Evolutionary conservation across 1,140 invertebrate genomes (phyloP).

Genomic region (Hycleus cichorii): DNA sequence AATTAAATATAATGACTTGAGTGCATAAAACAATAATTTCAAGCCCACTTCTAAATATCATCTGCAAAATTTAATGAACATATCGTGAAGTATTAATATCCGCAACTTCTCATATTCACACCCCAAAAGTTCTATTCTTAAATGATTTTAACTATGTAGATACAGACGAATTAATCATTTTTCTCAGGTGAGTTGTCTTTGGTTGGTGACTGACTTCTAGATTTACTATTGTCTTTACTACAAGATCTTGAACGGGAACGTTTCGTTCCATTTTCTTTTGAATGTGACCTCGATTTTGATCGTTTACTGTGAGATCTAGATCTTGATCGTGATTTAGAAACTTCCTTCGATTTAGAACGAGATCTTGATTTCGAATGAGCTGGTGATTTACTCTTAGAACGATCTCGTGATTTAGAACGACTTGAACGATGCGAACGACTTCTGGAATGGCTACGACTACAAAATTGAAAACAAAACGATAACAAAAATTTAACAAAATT

Average conservation of each 20-base stretch:
- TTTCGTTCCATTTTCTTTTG: conserved; percentile 18
- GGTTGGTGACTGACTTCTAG: conserved; percentile 24
- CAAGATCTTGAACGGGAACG: conserved; percentile 18
- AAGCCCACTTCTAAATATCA: too few relatives aligned
- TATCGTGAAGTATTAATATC: too few relatives aligned
- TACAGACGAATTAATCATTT: conserved; percentile 9
- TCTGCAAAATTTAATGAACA: too few relatives aligned
- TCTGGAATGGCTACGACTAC: conserved; percentile 52
- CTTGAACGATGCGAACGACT: conserved; percentile 60
- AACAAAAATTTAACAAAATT: neutral
- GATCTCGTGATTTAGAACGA: conserved; percentile 58
- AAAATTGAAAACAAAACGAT: conserved; percentile 4
- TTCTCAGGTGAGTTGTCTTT: conserved; percentile 21
- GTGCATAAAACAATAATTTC: too few relatives aligned
- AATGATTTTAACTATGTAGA: neutral
- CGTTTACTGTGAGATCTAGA: conserved; percentile 27
- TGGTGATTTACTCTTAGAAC: conserved; percentile 53
- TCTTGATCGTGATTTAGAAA: conserved; percentile 35
- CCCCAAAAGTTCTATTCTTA: too few relatives aligned
- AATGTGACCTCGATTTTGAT: conserved; percentile 26
- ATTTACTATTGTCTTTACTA: conserved; percentile 19
- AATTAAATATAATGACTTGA: too few relatives aligned
- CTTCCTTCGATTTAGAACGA: conserved; percentile 37
- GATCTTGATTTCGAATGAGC: conserved; percentile 55
- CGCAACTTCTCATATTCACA: too few relatives aligned